Percentiles rank a stretch among this genome's conserved stretches.
Evolutionary conservation across 2,888 invertebrate genomes (phyloP).

Genomic region (Halocaridina rubra): DNA sequence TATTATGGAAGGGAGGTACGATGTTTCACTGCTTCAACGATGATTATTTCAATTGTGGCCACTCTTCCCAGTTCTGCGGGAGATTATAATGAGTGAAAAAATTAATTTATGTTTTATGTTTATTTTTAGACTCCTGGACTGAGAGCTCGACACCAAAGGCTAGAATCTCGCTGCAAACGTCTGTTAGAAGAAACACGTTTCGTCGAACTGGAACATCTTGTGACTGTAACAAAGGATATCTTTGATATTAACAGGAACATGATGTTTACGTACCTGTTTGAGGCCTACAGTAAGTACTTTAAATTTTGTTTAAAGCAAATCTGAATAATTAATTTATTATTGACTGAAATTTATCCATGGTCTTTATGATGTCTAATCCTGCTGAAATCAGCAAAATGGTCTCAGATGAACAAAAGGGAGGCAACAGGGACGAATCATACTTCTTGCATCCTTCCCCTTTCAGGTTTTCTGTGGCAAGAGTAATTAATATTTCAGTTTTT

Average conservation of each 20-base stretch:
- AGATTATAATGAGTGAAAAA: too few relatives aligned
- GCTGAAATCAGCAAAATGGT: background rate
- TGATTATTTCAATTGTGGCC: too few relatives aligned
- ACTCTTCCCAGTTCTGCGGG: too few relatives aligned
- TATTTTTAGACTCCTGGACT: conserved; percentile 78
- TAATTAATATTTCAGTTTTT: background rate
- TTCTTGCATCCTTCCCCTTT: too few relatives aligned
- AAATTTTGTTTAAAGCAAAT: background rate
- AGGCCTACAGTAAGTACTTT: conserved; percentile 74
- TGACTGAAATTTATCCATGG: background rate
- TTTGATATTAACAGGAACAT: conserved; percentile 80
- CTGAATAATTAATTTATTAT: background rate
- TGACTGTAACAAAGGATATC: conserved; percentile 82
- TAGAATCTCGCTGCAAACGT: conserved; percentile 75
- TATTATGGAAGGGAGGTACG: too few relatives aligned
- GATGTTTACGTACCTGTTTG: conserved; percentile 80
- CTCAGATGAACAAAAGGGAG: background rate
- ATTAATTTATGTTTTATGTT: too few relatives aligned
- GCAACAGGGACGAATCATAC: too few relatives aligned
- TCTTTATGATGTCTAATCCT: background rate
- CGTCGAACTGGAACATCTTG: conserved; percentile 79
- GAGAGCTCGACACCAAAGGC: conserved; percentile 76
- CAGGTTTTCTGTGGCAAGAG: background rate
- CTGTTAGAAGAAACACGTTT: conserved; percentile 75
- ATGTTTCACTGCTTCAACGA: too few relatives aligned